Evolutionary conservation across 1,140 invertebrate genomes (phyloP).

Genomic region (Drosophila nannoptera): DNA sequence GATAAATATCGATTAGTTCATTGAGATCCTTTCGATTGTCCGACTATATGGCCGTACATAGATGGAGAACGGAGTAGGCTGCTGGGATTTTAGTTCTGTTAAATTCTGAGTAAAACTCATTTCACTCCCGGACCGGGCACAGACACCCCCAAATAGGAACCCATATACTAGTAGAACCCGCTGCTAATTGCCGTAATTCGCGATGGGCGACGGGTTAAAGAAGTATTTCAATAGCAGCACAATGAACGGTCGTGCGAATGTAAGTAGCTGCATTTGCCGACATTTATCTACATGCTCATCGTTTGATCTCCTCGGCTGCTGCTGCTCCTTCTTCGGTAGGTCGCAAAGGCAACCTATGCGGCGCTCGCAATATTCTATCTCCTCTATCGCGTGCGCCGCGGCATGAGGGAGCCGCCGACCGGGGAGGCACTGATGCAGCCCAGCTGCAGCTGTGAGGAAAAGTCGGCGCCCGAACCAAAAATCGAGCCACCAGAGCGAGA

Average conservation of each 20-base stretch:
- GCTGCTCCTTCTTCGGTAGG: constrained; percentile 26
- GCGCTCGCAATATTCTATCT: constrained; percentile 60
- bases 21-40: too few relatives aligned
- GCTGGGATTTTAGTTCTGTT: not conserved
- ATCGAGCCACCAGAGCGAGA: constrained; percentile 27
- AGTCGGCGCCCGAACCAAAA: not conserved
- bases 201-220: constrained; percentile 65
- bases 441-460: constrained; percentile 34
- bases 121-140: constrained; percentile 6
- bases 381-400: constrained; percentile 52
- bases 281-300: not conserved
- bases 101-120: not conserved
- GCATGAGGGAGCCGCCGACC: constrained; percentile 10
- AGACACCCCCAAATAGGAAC: constrained; percentile 9
- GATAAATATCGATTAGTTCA: too few relatives aligned
- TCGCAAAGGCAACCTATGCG: constrained; percentile 66
- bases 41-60: too few relatives aligned
- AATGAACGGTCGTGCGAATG: constrained; percentile 62
- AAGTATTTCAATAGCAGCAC: constrained; percentile 65
- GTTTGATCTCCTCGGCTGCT: not conserved
- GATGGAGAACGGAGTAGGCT: constrained; percentile 12
- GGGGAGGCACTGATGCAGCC: not conserved
- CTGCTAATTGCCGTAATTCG: constrained; percentile 7
- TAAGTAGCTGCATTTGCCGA: constrained; percentile 21
- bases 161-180: constrained; percentile 9